Evolutionary conservation across 2,797 vertebrate species (phyloP).

Genomic region (Halcyon badia): DNA sequence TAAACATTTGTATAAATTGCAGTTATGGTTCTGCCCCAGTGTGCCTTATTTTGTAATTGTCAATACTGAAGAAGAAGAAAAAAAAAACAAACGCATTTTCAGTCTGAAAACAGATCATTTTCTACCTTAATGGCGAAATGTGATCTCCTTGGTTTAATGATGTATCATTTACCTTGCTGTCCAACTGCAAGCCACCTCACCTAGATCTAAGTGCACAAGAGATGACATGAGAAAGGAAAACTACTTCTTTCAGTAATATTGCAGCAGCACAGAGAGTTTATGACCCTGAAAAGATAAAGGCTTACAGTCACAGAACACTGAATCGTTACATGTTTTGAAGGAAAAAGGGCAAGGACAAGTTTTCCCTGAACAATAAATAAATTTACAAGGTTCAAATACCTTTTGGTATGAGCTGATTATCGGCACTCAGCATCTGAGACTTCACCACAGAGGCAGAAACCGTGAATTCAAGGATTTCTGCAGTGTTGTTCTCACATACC

Average conservation of each 20-base stretch:
- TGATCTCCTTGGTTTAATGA: background rate
- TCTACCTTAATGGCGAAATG: background rate
- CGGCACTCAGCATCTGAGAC: background rate
- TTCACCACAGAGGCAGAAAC: background rate
- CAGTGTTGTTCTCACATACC: background rate
- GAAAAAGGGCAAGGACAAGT: background rate
- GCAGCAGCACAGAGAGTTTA: background rate
- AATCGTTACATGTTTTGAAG: constrained; percentile 2
- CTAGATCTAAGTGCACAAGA: background rate
- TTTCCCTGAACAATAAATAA: constrained; percentile 14
- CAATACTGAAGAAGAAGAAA: background rate
- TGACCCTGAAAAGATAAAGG: constrained; percentile 33
- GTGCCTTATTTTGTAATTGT: background rate
- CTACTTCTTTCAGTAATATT: constrained; percentile 13
- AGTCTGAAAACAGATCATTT: background rate
- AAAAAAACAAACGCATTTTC: background rate
- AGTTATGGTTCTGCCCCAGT: background rate
- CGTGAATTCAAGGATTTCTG: background rate
- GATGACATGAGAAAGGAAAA: background rate
- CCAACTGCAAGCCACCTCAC: background rate
- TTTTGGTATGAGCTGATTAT: background rate
- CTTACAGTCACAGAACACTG: background rate
- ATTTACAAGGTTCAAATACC: background rate
- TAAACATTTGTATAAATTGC: background rate
- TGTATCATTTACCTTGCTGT: background rate